phyloP scores from a whole-genome alignment of 2,797 vertebrate species.

The Oryzias dopingdopingensis region DNA sequence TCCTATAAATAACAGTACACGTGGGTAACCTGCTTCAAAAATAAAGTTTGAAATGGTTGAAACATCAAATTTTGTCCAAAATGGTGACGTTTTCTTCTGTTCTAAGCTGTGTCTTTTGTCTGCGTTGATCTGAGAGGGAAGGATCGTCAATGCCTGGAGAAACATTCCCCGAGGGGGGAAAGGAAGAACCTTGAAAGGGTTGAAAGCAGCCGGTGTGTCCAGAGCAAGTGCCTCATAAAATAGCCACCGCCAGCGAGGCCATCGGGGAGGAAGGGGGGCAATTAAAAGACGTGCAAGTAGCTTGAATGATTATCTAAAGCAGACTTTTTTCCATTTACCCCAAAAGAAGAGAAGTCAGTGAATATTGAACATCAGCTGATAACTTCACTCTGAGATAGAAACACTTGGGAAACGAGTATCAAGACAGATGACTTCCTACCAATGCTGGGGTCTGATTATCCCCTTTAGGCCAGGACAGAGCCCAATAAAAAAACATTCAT shows the following conservation, averaged over 20 bases:
- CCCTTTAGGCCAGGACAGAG: conserved; percentile 68
- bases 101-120: too few species aligned
- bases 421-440: conserved; percentile 96
- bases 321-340: conserved; percentile 74
- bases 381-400: conserved; percentile 41
- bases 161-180: conserved; percentile 40
- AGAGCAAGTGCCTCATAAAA: conserved; percentile 84
- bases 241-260: conserved; percentile 78
- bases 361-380: conserved; percentile 7
- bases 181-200: conserved; percentile 60
- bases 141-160: conserved; percentile 28
- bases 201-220: conserved; percentile 60
- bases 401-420: conserved; percentile 86
- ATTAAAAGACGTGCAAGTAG: conserved; percentile 87
- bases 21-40: background rate
- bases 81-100: too few species aligned
- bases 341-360: too few species aligned
- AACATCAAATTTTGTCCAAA: too few species aligned
- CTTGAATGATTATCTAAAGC: conserved; percentile 81
- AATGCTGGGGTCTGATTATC: conserved; percentile 84
- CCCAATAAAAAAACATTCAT: conserved; percentile 79
- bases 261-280: conserved; percentile 85
- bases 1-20: too few species aligned
- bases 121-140: conserved; percentile 22
- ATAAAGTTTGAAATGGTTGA: background rate